Base-by-base conservation (phyloP, 1,140 invertebrate species). In the Drosophila gunungcola region DNA sequence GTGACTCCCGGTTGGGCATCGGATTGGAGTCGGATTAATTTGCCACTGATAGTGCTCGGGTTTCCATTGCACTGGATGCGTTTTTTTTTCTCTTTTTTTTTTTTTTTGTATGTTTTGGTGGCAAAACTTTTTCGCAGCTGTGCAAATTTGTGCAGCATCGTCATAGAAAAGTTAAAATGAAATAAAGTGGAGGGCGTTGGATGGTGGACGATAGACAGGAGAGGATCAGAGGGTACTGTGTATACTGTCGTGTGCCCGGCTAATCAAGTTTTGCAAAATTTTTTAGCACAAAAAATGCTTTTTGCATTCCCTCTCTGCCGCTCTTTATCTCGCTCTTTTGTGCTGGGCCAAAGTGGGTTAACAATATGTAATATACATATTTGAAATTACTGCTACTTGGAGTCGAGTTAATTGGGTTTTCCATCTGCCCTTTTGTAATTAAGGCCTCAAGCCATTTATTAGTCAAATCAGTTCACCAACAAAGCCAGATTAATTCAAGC, bases 181-280 rank as follows among this genome's bases (percentile, higher is more conserved):
- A 78, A 64, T 74, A 74, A 52, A 73, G 69, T 79, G 73, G 56
- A 42, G 10, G 29, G 10, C 7, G 38, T 41, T 39, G 54, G 53
- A 60, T 57, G 57, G 65, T 39, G 49, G 57, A 39, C 56, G 72
- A 52, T 39, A 49, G 53, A 60, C 63, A 61, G 65, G 42, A 53
- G 53, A 39, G 61, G 72, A 52, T 49, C 60, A 34, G 12, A 62
- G 76, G 69, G 51, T 56, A 34, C 67, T 48, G 36, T 41, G 53
- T 16, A 42, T 63, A 42, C 54, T 43, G 52, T 57, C 64, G 64
- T 70, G 64, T 49, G 46, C 32, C 60, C 54, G 76, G 80, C 84
- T 88, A 88, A 88, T 89, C 84, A 88, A 89, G 77, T 89, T 88
- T 74, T 80, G 73, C 63, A 74, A 88, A 73, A 64, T 36, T 63